Base-by-base conservation (phyloP, 2,797 vertebrate genomes). In the Lemur catta region DNA sequence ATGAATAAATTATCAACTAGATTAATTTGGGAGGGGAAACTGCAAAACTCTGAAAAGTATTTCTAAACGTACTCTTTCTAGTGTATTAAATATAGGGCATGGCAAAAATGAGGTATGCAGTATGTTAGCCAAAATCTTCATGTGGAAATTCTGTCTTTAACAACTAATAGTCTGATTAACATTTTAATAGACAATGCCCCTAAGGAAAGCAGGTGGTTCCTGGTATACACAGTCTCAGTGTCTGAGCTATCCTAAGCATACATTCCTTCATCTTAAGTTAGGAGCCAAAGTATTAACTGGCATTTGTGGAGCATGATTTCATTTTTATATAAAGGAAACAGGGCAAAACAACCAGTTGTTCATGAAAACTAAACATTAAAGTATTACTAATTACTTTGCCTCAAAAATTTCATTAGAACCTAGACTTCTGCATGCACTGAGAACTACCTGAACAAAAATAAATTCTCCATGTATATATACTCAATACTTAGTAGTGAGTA, bases 171-270 rank as follows among this genome's bases (percentile, higher is more conserved):
- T 93, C 80, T 35, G 96, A 95, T 95, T 95, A 94, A 96, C 96
- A 93, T 93, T 98, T 98, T 96, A 97, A 97, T 35, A 94, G 80
- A 90, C 95, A 98, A 97, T 35, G 84, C 80, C 93, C 89, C 91
- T 97, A 89, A 98, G 95, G 97, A 97, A 93, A 94, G 97, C 87
- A 98, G 96, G 97, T 98, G 98, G 97, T 91, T 98, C 61, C 94
- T 96, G 84, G 95, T 74, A 91, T 46, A 87, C 75, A 82, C 15
- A 89, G 86, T 30, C n/a, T n/a, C 28, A 87, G 79, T 88, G 78
- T 97, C 69, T 91, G 55, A 95, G 89, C 48, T 94, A 89, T 84
- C 65, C 63, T 78, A 80, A 71, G 38, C 38, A 79, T 33, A 67
- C 15, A 89, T 96, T 97, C 87, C 89, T 94, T 96, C 93, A 63